Percentiles rank a stretch among this genome's conserved stretches.
phyloP scores from a whole-genome alignment of 2,113 vertebrate genomes.

The Larimichthys polyactis region DNA sequence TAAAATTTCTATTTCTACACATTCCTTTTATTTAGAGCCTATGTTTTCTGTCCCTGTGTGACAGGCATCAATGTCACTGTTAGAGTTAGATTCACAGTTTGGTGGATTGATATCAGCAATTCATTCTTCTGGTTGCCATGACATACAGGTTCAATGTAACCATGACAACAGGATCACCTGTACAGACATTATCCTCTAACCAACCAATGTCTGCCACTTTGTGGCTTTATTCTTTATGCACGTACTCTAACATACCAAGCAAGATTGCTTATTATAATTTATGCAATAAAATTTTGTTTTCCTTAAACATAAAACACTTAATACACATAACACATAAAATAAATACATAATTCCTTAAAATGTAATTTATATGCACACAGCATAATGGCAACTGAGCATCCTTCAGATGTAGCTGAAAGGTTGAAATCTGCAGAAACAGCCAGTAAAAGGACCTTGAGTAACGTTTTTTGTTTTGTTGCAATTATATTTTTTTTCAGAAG shows the following conservation, averaged over 20 bases:
- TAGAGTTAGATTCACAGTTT: not conserved
- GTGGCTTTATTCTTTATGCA: not conserved
- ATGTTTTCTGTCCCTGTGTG: not conserved
- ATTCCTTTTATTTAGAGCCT: not conserved
- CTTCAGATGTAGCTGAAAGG: not conserved
- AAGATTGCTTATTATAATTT: not conserved
- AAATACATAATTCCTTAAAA: not conserved
- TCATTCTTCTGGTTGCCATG: conserved; percentile 48
- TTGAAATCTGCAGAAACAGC: not conserved
- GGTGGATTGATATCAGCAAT: conserved; percentile 34
- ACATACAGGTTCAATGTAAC: conserved; percentile 61
- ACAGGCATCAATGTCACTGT: not conserved
- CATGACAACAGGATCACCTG: conserved; percentile 73
- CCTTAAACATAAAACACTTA: not conserved
- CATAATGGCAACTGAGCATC: not conserved
- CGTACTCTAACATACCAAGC: not conserved
- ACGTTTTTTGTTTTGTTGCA: not conserved
- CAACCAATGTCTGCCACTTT: conserved; percentile 3
- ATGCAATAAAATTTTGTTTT: not conserved
- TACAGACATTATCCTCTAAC: conserved; percentile 22
- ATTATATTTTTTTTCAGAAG: not conserved
- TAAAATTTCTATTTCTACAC: conserved; percentile 1
- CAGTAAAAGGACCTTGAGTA: not conserved
- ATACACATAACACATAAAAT: no score
- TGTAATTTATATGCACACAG: not conserved